Conservation (phyloP, 2,113 vertebrate genomes). For the Tringa solitaria region DNA sequence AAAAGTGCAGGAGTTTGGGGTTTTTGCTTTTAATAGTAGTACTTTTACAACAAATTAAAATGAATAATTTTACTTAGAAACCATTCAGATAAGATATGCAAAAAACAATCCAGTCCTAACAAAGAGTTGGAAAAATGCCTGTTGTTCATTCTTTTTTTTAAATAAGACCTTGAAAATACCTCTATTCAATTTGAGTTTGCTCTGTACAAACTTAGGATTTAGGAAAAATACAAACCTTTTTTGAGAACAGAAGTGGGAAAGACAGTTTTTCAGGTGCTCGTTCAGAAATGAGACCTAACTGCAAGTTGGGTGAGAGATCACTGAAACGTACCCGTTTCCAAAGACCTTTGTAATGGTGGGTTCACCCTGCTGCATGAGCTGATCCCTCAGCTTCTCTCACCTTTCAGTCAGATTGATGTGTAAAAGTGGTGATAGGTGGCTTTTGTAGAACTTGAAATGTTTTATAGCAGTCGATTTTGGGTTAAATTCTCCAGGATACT, state of each 20-base stretch:
- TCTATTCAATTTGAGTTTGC: not conserved
- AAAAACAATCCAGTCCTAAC: not conserved
- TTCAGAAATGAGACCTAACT: not conserved
- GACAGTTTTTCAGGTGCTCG: not conserved
- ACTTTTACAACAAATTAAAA: not conserved
- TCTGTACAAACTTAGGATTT: not conserved
- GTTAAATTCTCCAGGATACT: not conserved
- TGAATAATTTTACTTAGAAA: not conserved
- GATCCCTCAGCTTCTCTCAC: not conserved
- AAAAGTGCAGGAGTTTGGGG: not conserved
- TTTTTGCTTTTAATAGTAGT: not conserved
- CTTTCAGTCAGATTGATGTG: not conserved
- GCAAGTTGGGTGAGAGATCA: not conserved
- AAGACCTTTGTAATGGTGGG: not conserved
- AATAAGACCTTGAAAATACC: not conserved
- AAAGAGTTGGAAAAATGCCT: not conserved
- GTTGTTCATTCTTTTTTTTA: not conserved
- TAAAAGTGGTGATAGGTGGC: not conserved
- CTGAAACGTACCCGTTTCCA: not conserved
- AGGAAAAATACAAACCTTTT: not conserved
- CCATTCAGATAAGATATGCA: not conserved
- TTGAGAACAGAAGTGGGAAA: not conserved
- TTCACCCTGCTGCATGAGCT: not conserved
- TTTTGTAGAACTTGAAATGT: not conserved
- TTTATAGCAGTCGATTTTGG: not conserved